Base-by-base conservation (phyloP, 2,888 invertebrate genomes). In the Gastracanthus pulcherrimus region DNA sequence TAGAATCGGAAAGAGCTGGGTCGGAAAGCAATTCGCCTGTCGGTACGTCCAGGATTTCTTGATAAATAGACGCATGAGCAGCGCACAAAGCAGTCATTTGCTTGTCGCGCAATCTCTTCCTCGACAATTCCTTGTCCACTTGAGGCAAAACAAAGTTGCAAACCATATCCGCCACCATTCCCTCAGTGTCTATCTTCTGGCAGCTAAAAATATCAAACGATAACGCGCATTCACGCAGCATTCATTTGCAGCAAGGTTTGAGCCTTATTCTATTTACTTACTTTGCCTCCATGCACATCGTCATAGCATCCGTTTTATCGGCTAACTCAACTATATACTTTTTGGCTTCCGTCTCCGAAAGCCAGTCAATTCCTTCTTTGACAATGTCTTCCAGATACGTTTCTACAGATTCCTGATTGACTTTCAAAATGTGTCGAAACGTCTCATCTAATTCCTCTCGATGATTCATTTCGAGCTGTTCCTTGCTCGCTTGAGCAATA, bases 361-460 rank as follows among this genome's bases (percentile, higher is more conserved):
- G 92, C 83, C 93, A 92, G 29, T 94, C 93, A 83, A 94, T 92
- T 16, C 95, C 94, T 80, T 94, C 93, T 5, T 93, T 92, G 13
- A 96, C 93, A 9, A 95, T 93, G 84, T 94, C 94, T 85, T 94
- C 93, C 55, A 96, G 91, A 88, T 95, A 96, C 5, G 93, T 89
- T 81, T 95, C 94, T 0, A 95, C 93, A 0, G 94, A 93, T 55
- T 94, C 93, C 87, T 94, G 94, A 86, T 94, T 93, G 5, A 94
- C 92, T 88, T 94, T 94, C 5, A 94, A 91, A 38, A 94, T 92
- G 91, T 96, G 95, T 89, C 94, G 95, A 89, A 96, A 97, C 89
- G 97, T 94, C 90, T 97, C 95, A 85, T 97, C 96, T 84, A 96
- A 95, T 87, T 97, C 95, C 7, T 94, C 90, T 6, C 96, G 92